Percentiles rank a stretch among this genome's conserved stretches.
Evolutionary conservation across 2,888 invertebrate species (phyloP).

Genomic region (Beris morrisii): DNA sequence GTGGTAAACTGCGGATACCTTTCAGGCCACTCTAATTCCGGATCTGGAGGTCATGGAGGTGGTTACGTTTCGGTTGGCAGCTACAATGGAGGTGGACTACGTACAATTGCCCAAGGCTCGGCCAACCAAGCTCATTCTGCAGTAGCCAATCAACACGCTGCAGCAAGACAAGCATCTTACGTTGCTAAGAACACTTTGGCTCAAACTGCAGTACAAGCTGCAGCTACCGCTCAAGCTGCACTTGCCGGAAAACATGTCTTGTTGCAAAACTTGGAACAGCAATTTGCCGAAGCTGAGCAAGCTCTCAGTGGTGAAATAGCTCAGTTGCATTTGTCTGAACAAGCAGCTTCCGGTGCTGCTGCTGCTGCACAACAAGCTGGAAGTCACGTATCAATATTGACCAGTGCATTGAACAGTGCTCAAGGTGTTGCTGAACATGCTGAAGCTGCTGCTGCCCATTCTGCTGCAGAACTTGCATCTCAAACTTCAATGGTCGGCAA

Average conservation of each 20-base stretch:
- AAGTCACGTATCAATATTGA: conserved; percentile 66
- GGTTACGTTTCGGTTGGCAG: conserved; percentile 45
- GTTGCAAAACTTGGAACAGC: conserved; percentile 70
- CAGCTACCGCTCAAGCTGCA: conserved; percentile 70
- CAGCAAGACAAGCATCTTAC: conserved; percentile 78
- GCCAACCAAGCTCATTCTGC: conserved; percentile 77
- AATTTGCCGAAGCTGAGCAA: conserved; percentile 70
- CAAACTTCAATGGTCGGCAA: conserved; percentile 76
- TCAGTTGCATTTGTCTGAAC: conserved; percentile 71
- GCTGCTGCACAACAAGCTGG: conserved; percentile 70
- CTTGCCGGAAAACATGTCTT: conserved; percentile 69
- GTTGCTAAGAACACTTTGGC: conserved; percentile 77
- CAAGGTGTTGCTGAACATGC: conserved; percentile 65
- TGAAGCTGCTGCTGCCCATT: conserved; percentile 68
- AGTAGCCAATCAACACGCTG: conserved; percentile 72
- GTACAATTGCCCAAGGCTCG: conserved; percentile 73
- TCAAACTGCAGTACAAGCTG: conserved; percentile 73
- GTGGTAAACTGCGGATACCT: conserved; percentile 1
- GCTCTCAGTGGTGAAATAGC: conserved; percentile 68
- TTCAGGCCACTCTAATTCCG: not conserved
- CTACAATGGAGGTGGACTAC: conserved; percentile 72
- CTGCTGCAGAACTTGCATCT: conserved; percentile 70
- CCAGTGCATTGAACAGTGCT: conserved; percentile 71
- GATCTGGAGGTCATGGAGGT: conserved; percentile 2
- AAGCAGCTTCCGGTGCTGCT: conserved; percentile 66